phyloP scores from a whole-genome alignment of 2,797 vertebrate species.

The Paedocypris micromegethes region DNA sequence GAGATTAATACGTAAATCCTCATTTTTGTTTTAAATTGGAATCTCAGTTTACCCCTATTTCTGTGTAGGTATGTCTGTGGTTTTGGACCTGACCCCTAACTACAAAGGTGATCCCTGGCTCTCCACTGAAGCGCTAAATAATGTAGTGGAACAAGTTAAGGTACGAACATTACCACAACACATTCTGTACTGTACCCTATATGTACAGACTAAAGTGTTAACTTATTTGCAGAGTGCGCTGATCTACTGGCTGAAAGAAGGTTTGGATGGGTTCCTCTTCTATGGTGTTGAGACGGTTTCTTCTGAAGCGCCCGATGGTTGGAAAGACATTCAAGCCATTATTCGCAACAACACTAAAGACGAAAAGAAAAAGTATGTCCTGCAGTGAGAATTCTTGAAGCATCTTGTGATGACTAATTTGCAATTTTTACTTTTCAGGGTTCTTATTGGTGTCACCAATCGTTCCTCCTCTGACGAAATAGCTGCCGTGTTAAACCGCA shows the following conservation, averaged over 20 bases:
- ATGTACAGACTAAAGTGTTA: not conserved
- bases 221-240: conserved; percentile 65
- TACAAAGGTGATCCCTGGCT: conserved; percentile 76
- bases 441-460: conserved; percentile 68
- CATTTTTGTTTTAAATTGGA: not conserved
- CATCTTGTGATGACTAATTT: conserved; percentile 15
- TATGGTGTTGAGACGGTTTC: conserved; percentile 61
- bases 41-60: not conserved
- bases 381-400: not conserved
- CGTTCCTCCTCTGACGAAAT: conserved; percentile 50
- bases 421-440: conserved; percentile 51
- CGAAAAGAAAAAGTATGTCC: conserved; percentile 52
- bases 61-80: conserved; percentile 68
- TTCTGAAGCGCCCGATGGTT: conserved; percentile 44
- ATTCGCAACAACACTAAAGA: conserved; percentile 57
- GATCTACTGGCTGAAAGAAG: conserved; percentile 70
- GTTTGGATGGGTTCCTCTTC: conserved; percentile 77
- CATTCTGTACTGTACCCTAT: too few species aligned
- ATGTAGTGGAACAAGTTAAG: conserved; percentile 61
- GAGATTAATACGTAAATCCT: not conserved
- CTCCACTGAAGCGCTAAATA: conserved; percentile 47
- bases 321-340: conserved; percentile 59
- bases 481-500: conserved; percentile 55
- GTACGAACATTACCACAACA: conserved; percentile 41
- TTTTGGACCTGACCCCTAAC: conserved; percentile 84